Evolutionary conservation across 1,140 invertebrate genomes (phyloP).

Genomic region (Muscidifurax raptorellus): DNA sequence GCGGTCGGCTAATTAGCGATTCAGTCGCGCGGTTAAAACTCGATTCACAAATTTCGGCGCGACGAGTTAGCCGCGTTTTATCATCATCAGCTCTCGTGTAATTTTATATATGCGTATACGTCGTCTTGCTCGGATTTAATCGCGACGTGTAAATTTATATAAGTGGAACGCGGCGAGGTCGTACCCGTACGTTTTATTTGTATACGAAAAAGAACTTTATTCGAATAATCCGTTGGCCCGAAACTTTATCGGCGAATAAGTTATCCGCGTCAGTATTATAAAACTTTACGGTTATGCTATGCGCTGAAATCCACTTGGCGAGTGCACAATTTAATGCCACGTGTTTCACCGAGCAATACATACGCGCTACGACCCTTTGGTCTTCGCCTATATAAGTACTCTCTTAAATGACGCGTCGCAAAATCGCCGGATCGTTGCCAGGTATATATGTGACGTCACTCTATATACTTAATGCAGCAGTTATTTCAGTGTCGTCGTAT

Average conservation of each 20-base stretch:
- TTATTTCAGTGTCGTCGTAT: not conserved
- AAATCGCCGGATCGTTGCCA: not conserved
- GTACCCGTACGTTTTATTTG: not conserved
- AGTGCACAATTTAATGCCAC: not conserved
- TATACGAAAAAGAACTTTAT: not conserved
- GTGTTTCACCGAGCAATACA: not conserved
- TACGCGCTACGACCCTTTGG: not conserved
- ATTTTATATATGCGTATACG: not conserved
- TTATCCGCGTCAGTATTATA: not conserved
- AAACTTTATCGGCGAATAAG: not conserved
- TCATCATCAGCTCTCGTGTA: not conserved
- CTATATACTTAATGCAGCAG: not conserved
- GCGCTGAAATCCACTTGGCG: no score
- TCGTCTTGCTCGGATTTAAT: not conserved
- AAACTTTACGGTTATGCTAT: no score
- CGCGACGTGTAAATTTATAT: not conserved
- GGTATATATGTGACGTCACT: not conserved
- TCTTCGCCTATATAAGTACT: not conserved
- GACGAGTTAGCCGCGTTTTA: not conserved
- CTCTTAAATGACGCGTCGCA: no score
- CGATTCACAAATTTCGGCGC: conserved; percentile 9
- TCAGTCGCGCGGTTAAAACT: conserved; percentile 1
- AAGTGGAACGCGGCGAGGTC: no score
- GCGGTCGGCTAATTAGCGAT: conserved; percentile 27
- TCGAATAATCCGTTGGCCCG: not conserved